Conservation (phyloP, 2,888 invertebrate species). For the Plagiodera versicolora region DNA sequence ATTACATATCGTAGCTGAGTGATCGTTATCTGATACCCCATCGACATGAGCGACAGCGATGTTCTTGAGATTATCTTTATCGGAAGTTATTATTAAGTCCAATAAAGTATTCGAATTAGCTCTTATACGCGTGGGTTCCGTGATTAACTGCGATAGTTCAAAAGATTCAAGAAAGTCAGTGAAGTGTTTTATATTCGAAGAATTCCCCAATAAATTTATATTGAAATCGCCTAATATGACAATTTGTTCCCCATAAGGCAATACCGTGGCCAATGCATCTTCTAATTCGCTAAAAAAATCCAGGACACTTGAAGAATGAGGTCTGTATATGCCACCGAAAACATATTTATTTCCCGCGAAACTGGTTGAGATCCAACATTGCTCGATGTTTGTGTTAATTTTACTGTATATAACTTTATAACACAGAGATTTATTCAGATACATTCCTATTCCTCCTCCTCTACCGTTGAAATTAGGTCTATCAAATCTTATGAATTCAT, state of each 20-base stretch:
- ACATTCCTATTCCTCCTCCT: background rate
- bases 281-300: too few species aligned
- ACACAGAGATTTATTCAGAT: background rate
- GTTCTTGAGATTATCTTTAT: background rate
- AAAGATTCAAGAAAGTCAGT: background rate
- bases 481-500: conserved; percentile 1
- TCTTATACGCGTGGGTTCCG: background rate
- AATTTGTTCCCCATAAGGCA: too few species aligned
- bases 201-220: background rate
- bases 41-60: background rate
- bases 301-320: too few species aligned
- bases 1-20: background rate
- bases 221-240: too few species aligned
- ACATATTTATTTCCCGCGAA: conserved; percentile 1
- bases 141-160: background rate
- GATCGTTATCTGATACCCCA: conserved; percentile 3
- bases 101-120: background rate
- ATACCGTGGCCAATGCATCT: too few species aligned
- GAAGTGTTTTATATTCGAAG: background rate
- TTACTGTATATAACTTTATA: background rate
- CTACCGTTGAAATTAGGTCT: conserved; percentile 1
- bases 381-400: background rate
- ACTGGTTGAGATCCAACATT: conserved; percentile 1
- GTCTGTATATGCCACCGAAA: too few species aligned
- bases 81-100: background rate